These are phyloP conservation scores for Callospermophilus lateralis DNA, from an alignment of 2,113 vertebrate species.

Conservation along the genomic window DNA sequence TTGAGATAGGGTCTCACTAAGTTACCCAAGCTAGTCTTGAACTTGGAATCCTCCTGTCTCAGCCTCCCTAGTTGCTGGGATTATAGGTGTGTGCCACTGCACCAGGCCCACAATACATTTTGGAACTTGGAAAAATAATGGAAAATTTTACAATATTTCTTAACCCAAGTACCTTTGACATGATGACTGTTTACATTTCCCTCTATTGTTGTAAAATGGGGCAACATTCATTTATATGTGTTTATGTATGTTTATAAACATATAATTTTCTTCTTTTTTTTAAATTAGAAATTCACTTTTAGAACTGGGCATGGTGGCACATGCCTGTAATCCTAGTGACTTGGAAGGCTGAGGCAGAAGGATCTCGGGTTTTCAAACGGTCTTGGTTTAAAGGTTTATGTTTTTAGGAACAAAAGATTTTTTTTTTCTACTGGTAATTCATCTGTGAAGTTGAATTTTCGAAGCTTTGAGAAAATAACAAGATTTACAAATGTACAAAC, in stretches of 20 bases:
- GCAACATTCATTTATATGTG: not conserved
- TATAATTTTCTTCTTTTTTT: not conserved
- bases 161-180: not conserved
- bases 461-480: not conserved
- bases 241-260: too few relatives aligned
- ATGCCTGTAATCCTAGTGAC: too few relatives aligned
- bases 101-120: not conserved
- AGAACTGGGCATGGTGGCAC: not conserved
- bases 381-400: not conserved
- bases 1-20: not conserved
- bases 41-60: not conserved
- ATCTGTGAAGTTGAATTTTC: not conserved
- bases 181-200: not conserved
- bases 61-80: not conserved
- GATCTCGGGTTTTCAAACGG: too few relatives aligned
- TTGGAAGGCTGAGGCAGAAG: too few relatives aligned
- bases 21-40: not conserved
- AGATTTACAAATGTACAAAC: not conserved
- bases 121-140: constrained; percentile 62
- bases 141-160: constrained; percentile 21
- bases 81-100: not conserved
- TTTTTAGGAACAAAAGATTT: constrained; percentile 29
- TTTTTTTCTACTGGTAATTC: constrained; percentile 3
- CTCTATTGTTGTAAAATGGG: constrained; percentile 8
- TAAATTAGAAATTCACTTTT: constrained; percentile 24